A percentile compares a stretch with the other conserved stretches of the same genome.
phyloP scores from a whole-genome alignment of 1,140 invertebrate species.

The Latrodectus geometricus region DNA sequence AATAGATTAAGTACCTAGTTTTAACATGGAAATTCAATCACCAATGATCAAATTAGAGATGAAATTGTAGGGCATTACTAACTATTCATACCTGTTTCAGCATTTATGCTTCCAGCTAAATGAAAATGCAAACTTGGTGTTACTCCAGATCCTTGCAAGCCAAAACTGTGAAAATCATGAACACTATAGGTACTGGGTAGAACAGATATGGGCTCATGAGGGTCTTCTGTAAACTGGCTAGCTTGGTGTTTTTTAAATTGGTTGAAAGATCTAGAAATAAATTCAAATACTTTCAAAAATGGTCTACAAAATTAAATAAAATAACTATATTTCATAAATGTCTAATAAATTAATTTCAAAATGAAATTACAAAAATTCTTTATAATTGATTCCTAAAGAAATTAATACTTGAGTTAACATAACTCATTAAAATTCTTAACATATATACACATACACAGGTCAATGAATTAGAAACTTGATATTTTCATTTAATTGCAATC shows the following conservation, averaged over 20 bases:
- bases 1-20: neutral
- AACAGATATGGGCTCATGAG: constrained; percentile 81
- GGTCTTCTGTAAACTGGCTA: constrained; percentile 64
- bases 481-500: no score
- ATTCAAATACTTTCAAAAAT: neutral
- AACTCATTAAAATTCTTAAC: no score
- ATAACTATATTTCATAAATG: no score
- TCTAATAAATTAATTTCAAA: no score
- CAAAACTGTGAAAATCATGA: constrained; percentile 93
- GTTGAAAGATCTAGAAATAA: constrained; percentile 61
- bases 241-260: constrained; percentile 65
- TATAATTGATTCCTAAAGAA: no score
- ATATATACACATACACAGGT: no score
- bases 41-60: neutral
- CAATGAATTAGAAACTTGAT: no score
- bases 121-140: constrained; percentile 95
- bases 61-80: constrained; percentile 8
- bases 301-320: no score
- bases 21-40: neutral
- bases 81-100: constrained; percentile 82
- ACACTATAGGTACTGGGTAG: constrained; percentile 92
- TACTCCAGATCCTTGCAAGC: constrained; percentile 80
- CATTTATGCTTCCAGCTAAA: constrained; percentile 96
- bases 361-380: no score
- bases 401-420: no score